phyloP scores from a whole-genome alignment of 23 tunicate genomes.

The Oikopleura albicans region DNA sequence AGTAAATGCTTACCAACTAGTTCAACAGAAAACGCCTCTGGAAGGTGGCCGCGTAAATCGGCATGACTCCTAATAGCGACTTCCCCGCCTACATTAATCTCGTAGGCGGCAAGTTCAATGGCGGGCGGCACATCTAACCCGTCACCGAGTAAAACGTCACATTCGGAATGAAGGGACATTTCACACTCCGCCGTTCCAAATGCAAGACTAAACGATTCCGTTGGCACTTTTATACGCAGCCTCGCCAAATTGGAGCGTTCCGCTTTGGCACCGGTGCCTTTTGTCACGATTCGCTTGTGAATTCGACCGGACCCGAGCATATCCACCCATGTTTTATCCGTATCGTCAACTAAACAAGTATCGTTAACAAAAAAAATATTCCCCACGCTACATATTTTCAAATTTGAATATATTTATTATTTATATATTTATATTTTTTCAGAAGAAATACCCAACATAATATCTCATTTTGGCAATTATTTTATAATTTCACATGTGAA shows the following conservation, averaged over 20 bases:
- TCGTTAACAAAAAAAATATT: too few relatives aligned
- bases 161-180: background rate
- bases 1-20: background rate
- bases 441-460: background rate
- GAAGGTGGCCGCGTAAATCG: background rate
- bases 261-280: background rate
- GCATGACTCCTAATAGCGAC: background rate
- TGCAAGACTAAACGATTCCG: background rate
- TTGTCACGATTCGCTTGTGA: background rate
- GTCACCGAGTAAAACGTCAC: background rate
- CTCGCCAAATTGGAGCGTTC: background rate
- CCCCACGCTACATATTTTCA: too few relatives aligned
- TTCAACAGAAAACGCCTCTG: background rate
- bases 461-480: background rate
- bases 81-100: background rate
- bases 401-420: too few relatives aligned
- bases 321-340: background rate
- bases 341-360: background rate
- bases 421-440: too few relatives aligned
- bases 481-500: background rate
- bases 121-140: background rate
- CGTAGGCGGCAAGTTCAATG: background rate
- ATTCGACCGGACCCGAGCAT: background rate
- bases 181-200: background rate
- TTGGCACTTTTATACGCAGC: background rate